Evolutionary conservation across 2,797 vertebrate genomes (phyloP).

Genomic region (Microcaecilia unicolor): DNA sequence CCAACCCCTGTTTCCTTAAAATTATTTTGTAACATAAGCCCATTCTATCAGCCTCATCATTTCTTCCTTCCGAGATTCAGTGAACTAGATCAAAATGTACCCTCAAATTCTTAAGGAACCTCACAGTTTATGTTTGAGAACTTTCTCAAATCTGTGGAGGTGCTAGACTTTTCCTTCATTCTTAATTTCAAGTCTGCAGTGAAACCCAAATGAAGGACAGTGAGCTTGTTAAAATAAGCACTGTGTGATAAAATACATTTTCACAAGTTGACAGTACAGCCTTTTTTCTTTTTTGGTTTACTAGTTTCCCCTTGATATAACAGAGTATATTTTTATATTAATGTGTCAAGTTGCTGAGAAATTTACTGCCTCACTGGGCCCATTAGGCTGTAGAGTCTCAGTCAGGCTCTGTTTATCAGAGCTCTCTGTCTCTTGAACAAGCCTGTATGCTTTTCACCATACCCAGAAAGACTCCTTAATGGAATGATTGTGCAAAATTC

Average conservation of each 20-base stretch:
- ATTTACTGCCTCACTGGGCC: conserved; percentile 49
- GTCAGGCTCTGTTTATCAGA: conserved; percentile 24
- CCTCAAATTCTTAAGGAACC: too few species aligned
- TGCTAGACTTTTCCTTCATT: too few species aligned
- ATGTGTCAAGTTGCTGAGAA: conserved; percentile 50
- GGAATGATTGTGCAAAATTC: conserved; percentile 1
- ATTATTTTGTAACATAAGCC: too few species aligned
- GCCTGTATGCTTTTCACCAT: conserved; percentile 3
- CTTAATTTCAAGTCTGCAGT: too few species aligned
- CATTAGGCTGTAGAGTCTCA: conserved; percentile 28
- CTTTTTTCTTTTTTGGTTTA: conserved; percentile 42
- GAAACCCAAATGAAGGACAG: too few species aligned
- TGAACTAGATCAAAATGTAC: too few species aligned
- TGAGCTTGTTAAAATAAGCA: background rate
- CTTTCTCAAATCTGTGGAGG: too few species aligned
- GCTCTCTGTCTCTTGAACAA: conserved; percentile 14
- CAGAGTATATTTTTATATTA: conserved; percentile 57
- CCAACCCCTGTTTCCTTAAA: too few species aligned
- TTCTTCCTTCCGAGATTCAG: too few species aligned
- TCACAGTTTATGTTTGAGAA: too few species aligned
- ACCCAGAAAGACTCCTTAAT: conserved; percentile 10
- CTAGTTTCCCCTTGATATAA: conserved; percentile 44
- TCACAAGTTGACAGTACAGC: conserved; percentile 12
- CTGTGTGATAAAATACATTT: conserved; percentile 25
- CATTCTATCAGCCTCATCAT: too few species aligned